Base-by-base conservation (phyloP, 2,113 vertebrate species). In the Gymnobelideus leadbeateri region DNA sequence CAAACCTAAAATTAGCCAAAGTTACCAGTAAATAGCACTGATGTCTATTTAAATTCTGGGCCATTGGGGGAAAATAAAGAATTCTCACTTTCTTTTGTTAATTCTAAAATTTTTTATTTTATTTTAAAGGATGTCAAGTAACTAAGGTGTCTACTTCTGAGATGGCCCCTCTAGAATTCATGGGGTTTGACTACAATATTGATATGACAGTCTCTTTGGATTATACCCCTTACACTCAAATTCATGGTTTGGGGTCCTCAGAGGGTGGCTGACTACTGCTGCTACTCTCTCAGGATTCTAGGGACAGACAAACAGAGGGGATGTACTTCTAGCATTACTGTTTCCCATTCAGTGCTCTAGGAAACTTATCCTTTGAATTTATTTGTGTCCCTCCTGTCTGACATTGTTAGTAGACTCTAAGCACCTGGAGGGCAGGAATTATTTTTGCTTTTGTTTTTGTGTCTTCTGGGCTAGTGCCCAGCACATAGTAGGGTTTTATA, bases 1-100 rank as follows among this genome's bases (percentile, higher is more conserved):
- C 52, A 84, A 8, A 5, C 1, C 43, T 54, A 61, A 96, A 91
- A 89, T 84, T 96, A 96, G 93, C 92, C 89, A 89, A 97, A 68
- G 43, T 55, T 25, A 94, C 91, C 31, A 49, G 28, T 91, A 97
- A 96, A 96, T 55, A 95, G n/a, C 25, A 92, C 5, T 24, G 50
- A 68, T 51, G 28, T 9, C 57, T 91, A 90, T 49, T 94, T 95
- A 92, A 57, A 92, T 90, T 89, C 96, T 91, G 93, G n/a, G 28
- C 31, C 9, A 92, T 53, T 91, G 26, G 6, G 19, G 54, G 52
- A 92, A 49, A 26, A 26, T 94, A 28, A 31, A 91, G 53, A 95
- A 91, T 68, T 92, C 23, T 24, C 94, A 8, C 28, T 92, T 91
- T 89, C 90, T 43, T 92, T 90, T 91, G 47, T 57, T 91, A 91